phyloP scores from a whole-genome alignment of 2,797 vertebrate species.

The Erpetoichthys calabaricus region DNA sequence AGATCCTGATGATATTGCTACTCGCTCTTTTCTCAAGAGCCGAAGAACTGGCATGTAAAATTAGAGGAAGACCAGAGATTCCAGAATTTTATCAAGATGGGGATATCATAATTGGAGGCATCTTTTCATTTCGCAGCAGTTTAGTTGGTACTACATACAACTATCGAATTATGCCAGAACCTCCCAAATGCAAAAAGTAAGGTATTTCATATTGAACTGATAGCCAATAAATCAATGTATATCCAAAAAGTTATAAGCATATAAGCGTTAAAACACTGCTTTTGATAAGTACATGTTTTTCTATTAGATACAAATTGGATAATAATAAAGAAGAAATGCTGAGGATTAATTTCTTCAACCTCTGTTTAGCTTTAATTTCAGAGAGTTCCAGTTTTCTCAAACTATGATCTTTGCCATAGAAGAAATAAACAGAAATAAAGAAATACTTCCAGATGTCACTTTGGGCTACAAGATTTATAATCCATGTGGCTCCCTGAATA shows the following conservation, averaged over 20 bases:
- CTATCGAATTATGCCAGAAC: conserved; percentile 38
- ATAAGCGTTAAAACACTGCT: too few relatives aligned
- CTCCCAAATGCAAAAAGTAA: conserved; percentile 45
- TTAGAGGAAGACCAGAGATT: conserved; percentile 21
- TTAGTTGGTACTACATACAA: conserved; percentile 34
- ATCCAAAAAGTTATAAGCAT: too few relatives aligned
- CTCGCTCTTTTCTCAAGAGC: conserved; percentile 21
- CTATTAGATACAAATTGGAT: too few relatives aligned
- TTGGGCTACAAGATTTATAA: conserved; percentile 54
- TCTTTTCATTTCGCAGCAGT: conserved; percentile 53
- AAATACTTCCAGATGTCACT: conserved; percentile 35
- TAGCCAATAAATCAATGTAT: too few relatives aligned
- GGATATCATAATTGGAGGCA: conserved; percentile 49
- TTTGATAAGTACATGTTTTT: too few relatives aligned
- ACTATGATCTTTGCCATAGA: conserved; percentile 52
- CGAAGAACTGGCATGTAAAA: conserved; percentile 28
- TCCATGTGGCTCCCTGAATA: conserved; percentile 47
- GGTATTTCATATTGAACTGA: conserved; percentile 14
- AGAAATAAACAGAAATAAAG: conserved; percentile 43
- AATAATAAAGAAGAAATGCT: not conserved
- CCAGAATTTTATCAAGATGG: conserved; percentile 46
- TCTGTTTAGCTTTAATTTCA: conserved; percentile 43
- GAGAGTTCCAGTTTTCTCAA: conserved; percentile 56
- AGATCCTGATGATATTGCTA: conserved; percentile 27
- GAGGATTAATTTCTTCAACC: conserved; percentile 6